Evolutionary conservation across 2,797 vertebrate genomes (phyloP), one percentile per base, ranked within the genome.

Genomic region (Gymnoscopelus braueri): DNA sequence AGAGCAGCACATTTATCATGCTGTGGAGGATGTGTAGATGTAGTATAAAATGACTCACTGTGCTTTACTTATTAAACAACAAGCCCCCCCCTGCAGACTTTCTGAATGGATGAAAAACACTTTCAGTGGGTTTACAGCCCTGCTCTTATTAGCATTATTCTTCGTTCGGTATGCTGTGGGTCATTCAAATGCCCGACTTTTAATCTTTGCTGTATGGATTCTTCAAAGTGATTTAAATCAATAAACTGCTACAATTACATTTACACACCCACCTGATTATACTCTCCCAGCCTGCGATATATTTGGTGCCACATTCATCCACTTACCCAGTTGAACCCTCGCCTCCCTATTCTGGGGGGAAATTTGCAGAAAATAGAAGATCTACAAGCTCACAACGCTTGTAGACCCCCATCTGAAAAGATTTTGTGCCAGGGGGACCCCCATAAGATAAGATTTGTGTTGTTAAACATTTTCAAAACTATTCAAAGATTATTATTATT

Each of bases 211-310:
- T 53, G 60, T 71, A 23, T 79, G 72, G 84, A 75, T 88, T 80
- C 69, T 82, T 71, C 57, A 63, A 61, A 44, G 74, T 71, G 62
- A 82, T 88, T 90, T 70, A 75, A 86, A 90, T 90, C 71, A 88
- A 91, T 89, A 84, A 84, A 88, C 69, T 19, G 70, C 74, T 19
- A 70, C 78, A 87, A 88, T 91, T 88, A 87, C 79, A 84, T 55
- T 72, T 65, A 72, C 88, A 83, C 64, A 80, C 65, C 51, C 39
- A 77, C 71, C 88, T 57, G 50, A 85, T 84, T 74, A 66, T 63
- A 11, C 53, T 63, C 75, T 76, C 71, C 10, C n/a, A 69, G 73
- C 78, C 53, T 0, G 12, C 81, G 71, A 67, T 52, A 67, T 77
- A 72, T 80, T 80, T 89, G 82, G 88, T 73, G 75, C 72, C 56